phyloP scores from a whole-genome alignment of 1,140 invertebrate species.

The Ephestia elutella region DNA sequence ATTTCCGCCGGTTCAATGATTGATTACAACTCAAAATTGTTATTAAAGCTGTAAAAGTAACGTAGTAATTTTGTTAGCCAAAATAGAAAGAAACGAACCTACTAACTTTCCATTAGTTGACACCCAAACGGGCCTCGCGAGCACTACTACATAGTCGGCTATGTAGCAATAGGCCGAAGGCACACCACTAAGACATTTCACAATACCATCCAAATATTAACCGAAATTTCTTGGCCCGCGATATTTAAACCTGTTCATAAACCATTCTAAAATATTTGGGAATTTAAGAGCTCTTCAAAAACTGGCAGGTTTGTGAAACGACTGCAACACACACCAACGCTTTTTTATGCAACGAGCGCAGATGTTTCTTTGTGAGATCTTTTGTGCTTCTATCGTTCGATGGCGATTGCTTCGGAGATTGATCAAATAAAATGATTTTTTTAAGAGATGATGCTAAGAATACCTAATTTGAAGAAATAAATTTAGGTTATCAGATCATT shows the following conservation, averaged over 20 bases:
- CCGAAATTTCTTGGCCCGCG: slow-evolving; percentile 11
- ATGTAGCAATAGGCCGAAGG: slow-evolving; percentile 2
- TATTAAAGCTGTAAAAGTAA: not conserved
- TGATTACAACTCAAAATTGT: too few species aligned
- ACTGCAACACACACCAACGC: not conserved
- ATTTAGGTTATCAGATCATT: too few species aligned
- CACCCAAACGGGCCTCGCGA: slow-evolving; percentile 19
- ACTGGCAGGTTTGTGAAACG: not conserved
- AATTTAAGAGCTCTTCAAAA: not conserved
- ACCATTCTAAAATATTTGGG: not conserved
- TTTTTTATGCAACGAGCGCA: slow-evolving; percentile 9
- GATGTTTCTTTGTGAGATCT: not conserved
- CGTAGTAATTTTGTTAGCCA: not conserved
- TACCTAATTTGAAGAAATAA: too few species aligned
- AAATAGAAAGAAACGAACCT: slow-evolving; percentile 9
- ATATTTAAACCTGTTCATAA: not conserved
- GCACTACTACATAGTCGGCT: slow-evolving; percentile 14
- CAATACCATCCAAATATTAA: slow-evolving; percentile 10
- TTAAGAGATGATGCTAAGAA: too few species aligned
- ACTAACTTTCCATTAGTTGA: slow-evolving; percentile 13
- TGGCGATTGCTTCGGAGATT: not conserved
- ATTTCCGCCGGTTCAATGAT: not conserved
- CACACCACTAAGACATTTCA: slow-evolving; percentile 16
- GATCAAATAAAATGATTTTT: not conserved
- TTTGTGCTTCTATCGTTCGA: slow-evolving; percentile 1